These are phyloP conservation scores for Chondrosia reniformis DNA, from an alignment of 37 sponge, comb jelly and placozoan genomes.

Conservation along the genomic window DNA sequence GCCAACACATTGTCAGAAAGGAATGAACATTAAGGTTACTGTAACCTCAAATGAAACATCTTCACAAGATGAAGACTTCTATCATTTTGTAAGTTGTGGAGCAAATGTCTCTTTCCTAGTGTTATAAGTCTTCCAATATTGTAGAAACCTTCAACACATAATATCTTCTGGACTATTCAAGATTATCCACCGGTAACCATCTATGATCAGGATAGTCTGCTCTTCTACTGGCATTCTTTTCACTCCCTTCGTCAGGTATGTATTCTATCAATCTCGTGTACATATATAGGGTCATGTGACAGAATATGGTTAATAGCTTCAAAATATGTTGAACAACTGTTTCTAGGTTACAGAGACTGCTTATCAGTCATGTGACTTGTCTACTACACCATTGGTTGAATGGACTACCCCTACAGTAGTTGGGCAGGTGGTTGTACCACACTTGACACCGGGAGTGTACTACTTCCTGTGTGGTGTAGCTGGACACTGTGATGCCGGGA, in stretches of 20 bases:
- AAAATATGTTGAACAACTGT: not conserved
- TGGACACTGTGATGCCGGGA: conserved; percentile 79
- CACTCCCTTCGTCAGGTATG: conserved; percentile 77
- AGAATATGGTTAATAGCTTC: not conserved
- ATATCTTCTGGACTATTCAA: conserved; percentile 61
- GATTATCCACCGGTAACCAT: conserved; percentile 42
- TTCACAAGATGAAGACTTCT: not conserved
- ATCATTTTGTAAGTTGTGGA: no score
- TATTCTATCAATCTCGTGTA: not conserved
- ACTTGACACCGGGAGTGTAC: conserved; percentile 56
- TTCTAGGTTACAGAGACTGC: conserved; percentile 46
- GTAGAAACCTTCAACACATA: not conserved
- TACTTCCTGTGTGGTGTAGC: conserved; percentile 69
- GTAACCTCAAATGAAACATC: not conserved
- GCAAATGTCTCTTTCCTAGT: not conserved
- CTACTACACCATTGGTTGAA: conserved; percentile 31
- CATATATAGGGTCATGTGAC: not conserved
- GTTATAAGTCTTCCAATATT: not conserved
- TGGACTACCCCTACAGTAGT: conserved; percentile 72
- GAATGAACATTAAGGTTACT: conserved; percentile 67
- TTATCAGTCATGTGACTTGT: conserved; percentile 39
- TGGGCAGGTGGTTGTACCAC: conserved; percentile 26
- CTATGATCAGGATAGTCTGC: conserved; percentile 28
- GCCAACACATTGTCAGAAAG: conserved; percentile 51
- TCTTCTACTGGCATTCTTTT: conserved; percentile 62